Percentiles rank a stretch among this genome's conserved stretches.
Evolutionary conservation across 1,140 invertebrate genomes (phyloP).

Genomic region (Drosophila elegans): DNA sequence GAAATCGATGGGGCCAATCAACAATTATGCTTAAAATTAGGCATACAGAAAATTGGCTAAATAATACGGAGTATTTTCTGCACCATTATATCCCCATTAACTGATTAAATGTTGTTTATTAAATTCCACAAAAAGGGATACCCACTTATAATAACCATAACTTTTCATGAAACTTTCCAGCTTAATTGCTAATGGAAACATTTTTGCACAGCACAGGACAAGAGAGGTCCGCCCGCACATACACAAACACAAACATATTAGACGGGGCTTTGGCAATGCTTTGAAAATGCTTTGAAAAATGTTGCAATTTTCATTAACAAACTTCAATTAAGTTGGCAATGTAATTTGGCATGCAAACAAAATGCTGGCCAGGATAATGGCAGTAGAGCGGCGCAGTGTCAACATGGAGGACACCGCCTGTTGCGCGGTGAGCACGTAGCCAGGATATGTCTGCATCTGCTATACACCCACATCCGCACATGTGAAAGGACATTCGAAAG

Average conservation of each 20-base stretch:
- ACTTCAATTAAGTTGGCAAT: conserved; percentile 80
- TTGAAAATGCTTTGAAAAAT: conserved; percentile 57
- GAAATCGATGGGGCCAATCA: conserved; percentile 2
- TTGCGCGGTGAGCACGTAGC: conserved; percentile 65
- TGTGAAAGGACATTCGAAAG: conserved; percentile 33
- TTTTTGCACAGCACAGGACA: conserved; percentile 2
- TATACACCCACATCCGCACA: conserved; percentile 28
- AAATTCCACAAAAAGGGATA: not conserved
- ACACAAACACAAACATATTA: conserved; percentile 21
- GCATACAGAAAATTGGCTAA: conserved; percentile 15
- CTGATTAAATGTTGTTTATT: conserved; percentile 12
- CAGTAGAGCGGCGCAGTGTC: conserved; percentile 58
- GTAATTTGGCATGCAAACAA: conserved; percentile 82
- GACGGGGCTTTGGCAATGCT: not conserved
- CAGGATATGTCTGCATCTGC: conserved; percentile 16
- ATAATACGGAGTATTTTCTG: not conserved
- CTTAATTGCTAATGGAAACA: conserved; percentile 47
- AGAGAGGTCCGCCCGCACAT: not conserved
- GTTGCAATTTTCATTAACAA: conserved; percentile 80
- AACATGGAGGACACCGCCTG: conserved; percentile 58
- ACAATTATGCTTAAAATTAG: conserved; percentile 7
- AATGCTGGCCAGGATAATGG: conserved; percentile 77
- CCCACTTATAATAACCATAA: conserved; percentile 12
- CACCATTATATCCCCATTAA: not conserved
- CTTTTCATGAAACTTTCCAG: conserved; percentile 10